Base-by-base conservation (phyloP, 2,797 vertebrate species). In the Sardinella longiceps region DNA sequence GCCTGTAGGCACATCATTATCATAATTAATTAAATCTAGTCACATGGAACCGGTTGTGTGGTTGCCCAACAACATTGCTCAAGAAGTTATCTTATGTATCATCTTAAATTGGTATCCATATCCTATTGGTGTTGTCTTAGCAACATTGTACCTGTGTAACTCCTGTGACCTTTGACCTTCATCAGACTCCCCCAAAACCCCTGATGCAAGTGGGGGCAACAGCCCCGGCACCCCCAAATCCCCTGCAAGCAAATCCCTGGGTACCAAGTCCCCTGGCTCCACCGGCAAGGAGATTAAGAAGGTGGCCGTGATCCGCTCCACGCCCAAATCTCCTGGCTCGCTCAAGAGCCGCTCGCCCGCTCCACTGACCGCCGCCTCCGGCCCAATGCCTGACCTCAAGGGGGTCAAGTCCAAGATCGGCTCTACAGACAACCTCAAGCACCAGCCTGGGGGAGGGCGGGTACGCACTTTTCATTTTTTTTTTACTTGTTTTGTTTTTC, bases 391-490 rank as follows among this genome's bases (percentile, higher is more conserved):
- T 0, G 98, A 99, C 91, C 95, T 99, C 90, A 99, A 98, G 91
- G 95, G 95, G 0, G 91, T 99, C 87, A 94, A 88, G 87, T 97
- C 98, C 91, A 99, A 99, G 96, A 96, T 99, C 0, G 97, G 98
- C 85, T 99, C 98, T 83, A 99, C 96, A 0, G 98, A 97, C 0
- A 99, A 99, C 94, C 94, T 99, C 66, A 99, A 98, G 84, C 96
- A 99, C 92, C 98, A 99, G 93, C 98, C 98, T 0, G 98, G 98
- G 87, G 98, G 98, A 0, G 98, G 98, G 85, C 97, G 96, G 97
- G 98, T 99, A 95, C 89, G 39, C 11, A 46, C 48, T 70, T 50
- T 14, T 45, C 70, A n/a, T 15, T 25, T 28, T 50, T 56, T n/a
- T 33, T 60, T 7, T 33, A 12, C 10, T 70, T 14, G 11, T 18